Percentiles rank a stretch among this genome's conserved stretches.
Evolutionary conservation across 2,113 vertebrate species (phyloP).

Genomic region (Catharus fuscescens): DNA sequence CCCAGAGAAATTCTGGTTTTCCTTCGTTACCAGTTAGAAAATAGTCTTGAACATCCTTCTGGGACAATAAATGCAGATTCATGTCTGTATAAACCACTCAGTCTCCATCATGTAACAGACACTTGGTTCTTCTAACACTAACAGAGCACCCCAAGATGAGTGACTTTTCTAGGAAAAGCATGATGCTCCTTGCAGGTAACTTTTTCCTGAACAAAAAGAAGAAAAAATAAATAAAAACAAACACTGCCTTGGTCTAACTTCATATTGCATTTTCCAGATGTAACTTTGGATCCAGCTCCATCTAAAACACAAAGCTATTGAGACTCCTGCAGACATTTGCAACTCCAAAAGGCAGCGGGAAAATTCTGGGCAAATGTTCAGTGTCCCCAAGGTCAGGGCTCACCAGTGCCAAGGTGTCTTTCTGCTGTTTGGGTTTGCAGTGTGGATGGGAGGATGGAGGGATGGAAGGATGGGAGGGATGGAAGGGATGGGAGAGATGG

Average conservation of each 20-base stretch:
- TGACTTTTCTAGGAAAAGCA: neutral
- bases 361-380: neutral
- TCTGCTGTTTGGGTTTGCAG: neutral
- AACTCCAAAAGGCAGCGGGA: too few species aligned
- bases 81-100: neutral
- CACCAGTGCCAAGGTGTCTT: neutral
- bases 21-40: neutral
- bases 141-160: neutral
- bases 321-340: neutral
- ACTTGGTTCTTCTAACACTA: neutral
- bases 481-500: neutral
- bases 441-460: too few species aligned
- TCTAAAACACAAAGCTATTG: neutral
- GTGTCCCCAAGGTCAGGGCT: rapidly evolving
- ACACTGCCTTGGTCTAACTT: neutral
- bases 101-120: neutral
- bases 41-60: neutral
- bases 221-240: rapidly evolving
- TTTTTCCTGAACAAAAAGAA: neutral
- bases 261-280: neutral
- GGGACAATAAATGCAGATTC: neutral
- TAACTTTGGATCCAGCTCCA: neutral
- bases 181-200: neutral
- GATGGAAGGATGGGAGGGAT: too few species aligned
- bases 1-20: neutral